Conservation (phyloP, 2,888 invertebrate genomes). For the Drosophila paracracens region DNA sequence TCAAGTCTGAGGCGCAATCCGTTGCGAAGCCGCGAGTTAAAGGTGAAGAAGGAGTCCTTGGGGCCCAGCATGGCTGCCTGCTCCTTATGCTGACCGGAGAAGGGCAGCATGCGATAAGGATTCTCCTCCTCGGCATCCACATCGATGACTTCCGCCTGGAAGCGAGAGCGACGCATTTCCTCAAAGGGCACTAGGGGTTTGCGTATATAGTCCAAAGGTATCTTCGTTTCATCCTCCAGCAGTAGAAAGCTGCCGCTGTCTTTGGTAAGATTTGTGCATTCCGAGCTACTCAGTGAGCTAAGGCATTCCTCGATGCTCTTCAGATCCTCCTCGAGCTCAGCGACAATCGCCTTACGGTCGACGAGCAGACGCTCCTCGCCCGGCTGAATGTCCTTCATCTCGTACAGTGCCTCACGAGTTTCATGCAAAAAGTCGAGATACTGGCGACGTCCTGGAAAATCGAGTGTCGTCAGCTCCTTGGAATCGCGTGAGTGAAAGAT, state of each 20-base stretch:
- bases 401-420: constrained; percentile 69
- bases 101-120: constrained; percentile 82
- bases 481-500: constrained; percentile 71
- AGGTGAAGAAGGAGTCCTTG: constrained; percentile 83
- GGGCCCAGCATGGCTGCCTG: constrained; percentile 71
- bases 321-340: constrained; percentile 81
- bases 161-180: constrained; percentile 81
- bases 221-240: constrained; percentile 80
- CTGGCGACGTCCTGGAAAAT: constrained; percentile 79
- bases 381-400: constrained; percentile 53
- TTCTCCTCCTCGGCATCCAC: constrained; percentile 75
- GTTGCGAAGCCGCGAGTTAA: constrained; percentile 79
- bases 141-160: constrained; percentile 77
- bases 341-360: constrained; percentile 64
- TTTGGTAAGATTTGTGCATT: constrained; percentile 83
- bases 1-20: constrained; percentile 82
- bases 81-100: constrained; percentile 82
- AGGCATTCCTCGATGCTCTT: constrained; percentile 83
- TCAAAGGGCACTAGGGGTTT: constrained; percentile 84
- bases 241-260: constrained; percentile 84
- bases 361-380: constrained; percentile 68
- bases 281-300: constrained; percentile 82
- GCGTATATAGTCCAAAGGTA: constrained; percentile 83
- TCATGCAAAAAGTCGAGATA: constrained; percentile 77
- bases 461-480: constrained; percentile 59